Evolutionary conservation across 2,113 vertebrate genomes (phyloP).

Genomic region (Muntiacus muntjak): DNA sequence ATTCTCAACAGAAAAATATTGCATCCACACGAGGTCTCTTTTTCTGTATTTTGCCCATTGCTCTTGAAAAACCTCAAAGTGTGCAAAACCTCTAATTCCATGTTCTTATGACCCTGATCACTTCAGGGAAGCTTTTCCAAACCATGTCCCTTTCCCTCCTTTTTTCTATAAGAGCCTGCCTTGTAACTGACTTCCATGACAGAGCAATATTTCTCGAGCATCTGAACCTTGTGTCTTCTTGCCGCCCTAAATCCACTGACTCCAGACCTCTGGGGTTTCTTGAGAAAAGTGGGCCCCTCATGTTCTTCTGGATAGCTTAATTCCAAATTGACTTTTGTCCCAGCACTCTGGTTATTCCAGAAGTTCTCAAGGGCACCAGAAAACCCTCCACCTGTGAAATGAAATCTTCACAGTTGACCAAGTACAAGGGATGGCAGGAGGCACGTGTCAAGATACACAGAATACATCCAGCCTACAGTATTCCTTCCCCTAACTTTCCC

Average conservation of each 20-base stretch:
- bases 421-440: neutral
- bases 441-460: neutral
- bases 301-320: neutral
- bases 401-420: neutral
- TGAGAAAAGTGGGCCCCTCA: neutral
- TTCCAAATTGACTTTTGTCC: neutral
- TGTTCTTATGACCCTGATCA: neutral
- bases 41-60: neutral
- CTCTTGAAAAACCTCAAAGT: neutral
- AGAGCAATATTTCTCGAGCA: neutral
- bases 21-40: neutral
- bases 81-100: neutral
- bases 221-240: neutral
- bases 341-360: neutral
- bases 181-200: neutral
- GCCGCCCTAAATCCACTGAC: neutral
- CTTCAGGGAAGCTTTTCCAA: neutral
- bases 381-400: neutral
- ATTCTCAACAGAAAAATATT: neutral
- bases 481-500: neutral
- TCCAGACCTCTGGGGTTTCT: neutral
- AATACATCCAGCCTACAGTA: no score
- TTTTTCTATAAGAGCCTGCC: neutral
- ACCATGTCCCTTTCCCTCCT: neutral
- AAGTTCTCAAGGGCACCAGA: neutral